Evolutionary conservation across 2,797 vertebrate genomes (phyloP).

Genomic region (Gymnoscopelus braueri): DNA sequence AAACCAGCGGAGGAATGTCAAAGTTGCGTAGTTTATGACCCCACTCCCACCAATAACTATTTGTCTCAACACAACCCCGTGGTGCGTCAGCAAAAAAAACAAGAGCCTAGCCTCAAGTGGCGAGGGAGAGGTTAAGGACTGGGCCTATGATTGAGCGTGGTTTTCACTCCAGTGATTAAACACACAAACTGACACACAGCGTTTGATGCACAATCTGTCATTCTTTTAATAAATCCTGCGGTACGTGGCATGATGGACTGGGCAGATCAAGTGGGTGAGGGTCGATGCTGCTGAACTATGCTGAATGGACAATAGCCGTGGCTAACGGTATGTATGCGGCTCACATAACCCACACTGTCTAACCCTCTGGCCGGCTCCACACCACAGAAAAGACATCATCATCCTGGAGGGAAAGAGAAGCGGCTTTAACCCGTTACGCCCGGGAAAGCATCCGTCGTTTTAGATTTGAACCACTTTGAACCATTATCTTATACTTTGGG

Average conservation of each 20-base stretch:
- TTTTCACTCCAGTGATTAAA: conserved; percentile 64
- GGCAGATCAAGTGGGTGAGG: conserved; percentile 19
- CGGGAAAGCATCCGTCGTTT: too few species aligned
- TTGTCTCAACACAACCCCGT: conserved; percentile 44
- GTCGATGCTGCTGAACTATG: conserved; percentile 29
- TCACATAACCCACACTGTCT: conserved; percentile 1
- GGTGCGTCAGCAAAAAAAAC: conserved; percentile 56
- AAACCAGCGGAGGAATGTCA: conserved; percentile 23
- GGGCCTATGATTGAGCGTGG: conserved; percentile 45
- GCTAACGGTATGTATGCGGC: conserved; percentile 8
- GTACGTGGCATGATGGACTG: conserved; percentile 26
- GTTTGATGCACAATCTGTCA: conserved; percentile 60
- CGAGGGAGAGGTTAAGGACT: conserved; percentile 52
- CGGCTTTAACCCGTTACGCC: too few species aligned
- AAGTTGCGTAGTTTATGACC: conserved; percentile 37
- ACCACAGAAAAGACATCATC: conserved; percentile 43
- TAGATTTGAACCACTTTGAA: too few species aligned
- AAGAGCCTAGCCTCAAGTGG: conserved; percentile 37
- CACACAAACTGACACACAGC: conserved; percentile 45
- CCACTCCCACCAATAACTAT: conserved; percentile 23
- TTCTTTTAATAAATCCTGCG: conserved; percentile 55
- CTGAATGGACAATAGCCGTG: conserved; percentile 23
- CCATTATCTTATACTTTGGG: too few species aligned
- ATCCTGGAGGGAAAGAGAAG: conserved; percentile 35
- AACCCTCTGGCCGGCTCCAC: conserved; percentile 30